phyloP scores from a whole-genome alignment of 2,888 invertebrate genomes.

The Alentia gelatinosa region DNA sequence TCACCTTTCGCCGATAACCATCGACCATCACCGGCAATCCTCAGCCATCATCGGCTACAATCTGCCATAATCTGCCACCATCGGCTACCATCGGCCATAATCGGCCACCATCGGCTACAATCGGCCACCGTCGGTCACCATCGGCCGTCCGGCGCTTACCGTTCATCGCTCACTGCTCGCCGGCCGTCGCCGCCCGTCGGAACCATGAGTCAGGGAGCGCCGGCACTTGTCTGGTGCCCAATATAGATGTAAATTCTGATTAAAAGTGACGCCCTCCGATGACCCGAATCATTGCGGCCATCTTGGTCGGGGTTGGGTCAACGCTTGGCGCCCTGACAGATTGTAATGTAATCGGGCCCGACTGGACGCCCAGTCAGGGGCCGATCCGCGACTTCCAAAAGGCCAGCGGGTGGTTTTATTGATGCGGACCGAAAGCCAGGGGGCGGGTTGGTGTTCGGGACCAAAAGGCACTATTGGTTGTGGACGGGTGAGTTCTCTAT shows the following conservation, averaged over 20 bases:
- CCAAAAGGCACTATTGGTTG: no score
- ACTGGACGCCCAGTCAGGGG: not conserved
- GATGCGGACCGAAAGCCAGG: no score
- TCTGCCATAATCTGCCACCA: no score
- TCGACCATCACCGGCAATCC: no score
- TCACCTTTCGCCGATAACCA: no score
- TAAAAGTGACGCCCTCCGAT: not conserved
- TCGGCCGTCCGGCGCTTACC: no score
- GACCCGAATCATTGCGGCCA: not conserved
- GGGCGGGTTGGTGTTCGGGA: no score
- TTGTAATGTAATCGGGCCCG: not conserved
- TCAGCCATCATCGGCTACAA: no score
- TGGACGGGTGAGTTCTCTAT: no score
- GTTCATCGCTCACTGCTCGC: not conserved
- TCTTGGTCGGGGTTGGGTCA: not conserved
- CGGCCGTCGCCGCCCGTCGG: not conserved
- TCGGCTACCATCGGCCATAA: no score
- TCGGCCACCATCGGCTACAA: no score
- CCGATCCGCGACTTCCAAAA: not conserved
- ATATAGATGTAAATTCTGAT: constrained; percentile 37
- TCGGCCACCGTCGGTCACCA: no score
- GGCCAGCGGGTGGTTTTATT: not conserved
- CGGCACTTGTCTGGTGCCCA: not conserved
- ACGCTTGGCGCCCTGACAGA: not conserved
- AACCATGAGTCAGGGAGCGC: not conserved